phyloP scores from a whole-genome alignment of 2,888 invertebrate species.

The Himalopsyche tibetana region DNA sequence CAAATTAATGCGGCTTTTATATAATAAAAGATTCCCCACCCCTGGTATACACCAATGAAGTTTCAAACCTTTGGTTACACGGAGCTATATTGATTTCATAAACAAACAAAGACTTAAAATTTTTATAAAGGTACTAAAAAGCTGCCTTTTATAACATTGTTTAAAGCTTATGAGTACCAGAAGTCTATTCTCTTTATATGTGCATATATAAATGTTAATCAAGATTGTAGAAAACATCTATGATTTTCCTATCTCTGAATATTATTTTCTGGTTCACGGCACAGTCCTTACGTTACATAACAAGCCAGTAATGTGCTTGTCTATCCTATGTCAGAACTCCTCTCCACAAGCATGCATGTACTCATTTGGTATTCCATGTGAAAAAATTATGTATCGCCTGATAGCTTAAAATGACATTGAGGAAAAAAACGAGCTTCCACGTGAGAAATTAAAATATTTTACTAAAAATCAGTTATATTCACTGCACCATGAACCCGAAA shows the following conservation, averaged over 20 bases:
- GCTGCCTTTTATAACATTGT: neutral
- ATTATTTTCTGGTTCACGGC: conserved; percentile 58
- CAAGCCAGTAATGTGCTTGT: conserved; percentile 57
- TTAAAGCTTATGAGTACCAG: neutral
- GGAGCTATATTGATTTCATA: neutral
- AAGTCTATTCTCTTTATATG: neutral
- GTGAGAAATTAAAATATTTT: neutral
- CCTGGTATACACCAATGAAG: too few species aligned
- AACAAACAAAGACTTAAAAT: neutral
- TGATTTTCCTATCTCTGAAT: conserved; percentile 45
- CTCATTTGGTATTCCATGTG: conserved; percentile 15
- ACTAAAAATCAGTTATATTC: too few species aligned
- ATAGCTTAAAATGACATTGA: neutral
- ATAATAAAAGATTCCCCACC: too few species aligned
- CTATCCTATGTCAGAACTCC: conserved; percentile 55
- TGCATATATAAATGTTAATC: neutral
- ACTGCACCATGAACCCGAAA: too few species aligned
- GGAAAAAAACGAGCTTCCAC: neutral
- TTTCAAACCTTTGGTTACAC: too few species aligned
- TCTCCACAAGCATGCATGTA: conserved; percentile 14
- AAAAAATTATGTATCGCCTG: neutral
- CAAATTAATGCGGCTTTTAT: too few species aligned
- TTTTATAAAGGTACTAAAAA: neutral
- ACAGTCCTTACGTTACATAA: conserved; percentile 51
- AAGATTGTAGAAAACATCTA: conserved; percentile 10